A percentile compares a stretch with the other conserved stretches of the same genome.
Evolutionary conservation across 2,797 vertebrate genomes (phyloP).

Genomic region (Alfaro cultratus): DNA sequence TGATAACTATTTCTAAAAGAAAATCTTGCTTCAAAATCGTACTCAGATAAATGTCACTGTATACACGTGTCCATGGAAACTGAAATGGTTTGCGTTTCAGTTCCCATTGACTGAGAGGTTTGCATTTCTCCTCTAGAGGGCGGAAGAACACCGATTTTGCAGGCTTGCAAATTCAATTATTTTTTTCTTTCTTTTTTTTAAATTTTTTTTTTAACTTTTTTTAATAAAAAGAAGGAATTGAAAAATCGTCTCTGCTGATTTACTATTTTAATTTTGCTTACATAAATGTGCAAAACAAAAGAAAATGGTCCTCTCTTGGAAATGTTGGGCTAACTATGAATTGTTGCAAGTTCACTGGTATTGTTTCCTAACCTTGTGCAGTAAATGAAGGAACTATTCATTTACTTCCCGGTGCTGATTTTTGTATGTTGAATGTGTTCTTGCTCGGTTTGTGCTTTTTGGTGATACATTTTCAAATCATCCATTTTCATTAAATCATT

Average conservation of each 20-base stretch:
- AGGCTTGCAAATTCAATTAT: too few species aligned
- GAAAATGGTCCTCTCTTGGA: not conserved
- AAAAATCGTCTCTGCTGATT: not conserved
- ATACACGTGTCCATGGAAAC: too few species aligned
- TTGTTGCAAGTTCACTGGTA: not conserved
- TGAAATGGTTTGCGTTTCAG: not conserved
- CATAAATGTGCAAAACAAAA: not conserved
- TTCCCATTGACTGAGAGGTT: too few species aligned
- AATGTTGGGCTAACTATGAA: not conserved
- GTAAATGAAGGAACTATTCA: not conserved
- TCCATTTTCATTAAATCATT: not conserved
- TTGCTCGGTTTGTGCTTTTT: not conserved
- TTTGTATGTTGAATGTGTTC: not conserved
- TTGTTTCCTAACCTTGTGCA: not conserved
- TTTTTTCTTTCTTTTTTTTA: not conserved
- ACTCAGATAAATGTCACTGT: too few species aligned
- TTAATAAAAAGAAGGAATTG: not conserved
- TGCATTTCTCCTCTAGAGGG: constrained; percentile 20
- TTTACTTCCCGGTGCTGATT: not conserved
- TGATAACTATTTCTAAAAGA: too few species aligned
- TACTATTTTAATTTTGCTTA: not conserved
- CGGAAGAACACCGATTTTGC: constrained; percentile 3
- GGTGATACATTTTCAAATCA: not conserved
- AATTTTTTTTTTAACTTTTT: not conserved
- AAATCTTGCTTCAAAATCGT: too few species aligned